Conservation (phyloP, 1,140 invertebrate species). For the Tetraneura akinire region DNA sequence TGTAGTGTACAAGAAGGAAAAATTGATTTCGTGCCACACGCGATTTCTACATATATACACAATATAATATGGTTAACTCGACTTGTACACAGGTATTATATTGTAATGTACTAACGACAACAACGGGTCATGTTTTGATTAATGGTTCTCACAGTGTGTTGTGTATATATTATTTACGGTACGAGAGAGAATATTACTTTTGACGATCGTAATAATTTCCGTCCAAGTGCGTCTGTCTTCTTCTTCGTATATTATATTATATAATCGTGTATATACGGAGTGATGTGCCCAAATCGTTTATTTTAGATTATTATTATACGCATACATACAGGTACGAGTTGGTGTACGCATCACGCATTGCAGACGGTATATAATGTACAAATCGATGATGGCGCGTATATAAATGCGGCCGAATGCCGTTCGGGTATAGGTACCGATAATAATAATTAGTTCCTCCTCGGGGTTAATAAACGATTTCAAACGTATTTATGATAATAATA, state of each 20-base stretch:
- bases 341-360: too few relatives aligned
- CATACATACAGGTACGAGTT: too few relatives aligned
- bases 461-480: too few relatives aligned
- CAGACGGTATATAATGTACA: too few relatives aligned
- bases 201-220: background rate
- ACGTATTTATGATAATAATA: too few relatives aligned
- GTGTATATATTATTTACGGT: too few relatives aligned
- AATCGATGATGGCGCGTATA: too few relatives aligned
- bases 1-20: conserved; percentile 27
- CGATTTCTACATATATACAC: conserved; percentile 14
- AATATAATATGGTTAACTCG: conserved; percentile 17
- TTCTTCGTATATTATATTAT: background rate
- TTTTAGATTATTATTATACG: background rate
- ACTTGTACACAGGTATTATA: conserved; percentile 17
- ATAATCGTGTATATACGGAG: too few relatives aligned
- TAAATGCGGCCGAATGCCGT: too few relatives aligned
- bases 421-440: too few relatives aligned
- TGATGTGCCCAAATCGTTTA: background rate
- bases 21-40: conserved; percentile 44
- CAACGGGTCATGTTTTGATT: conserved; percentile 34
- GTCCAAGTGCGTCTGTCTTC: background rate
- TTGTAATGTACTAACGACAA: conserved; percentile 33
- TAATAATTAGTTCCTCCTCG: too few relatives aligned
- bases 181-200: background rate
- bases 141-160: conserved; percentile 10